phyloP scores from a whole-genome alignment of 2,888 invertebrate species.

The Strigamia transsilvanica region DNA sequence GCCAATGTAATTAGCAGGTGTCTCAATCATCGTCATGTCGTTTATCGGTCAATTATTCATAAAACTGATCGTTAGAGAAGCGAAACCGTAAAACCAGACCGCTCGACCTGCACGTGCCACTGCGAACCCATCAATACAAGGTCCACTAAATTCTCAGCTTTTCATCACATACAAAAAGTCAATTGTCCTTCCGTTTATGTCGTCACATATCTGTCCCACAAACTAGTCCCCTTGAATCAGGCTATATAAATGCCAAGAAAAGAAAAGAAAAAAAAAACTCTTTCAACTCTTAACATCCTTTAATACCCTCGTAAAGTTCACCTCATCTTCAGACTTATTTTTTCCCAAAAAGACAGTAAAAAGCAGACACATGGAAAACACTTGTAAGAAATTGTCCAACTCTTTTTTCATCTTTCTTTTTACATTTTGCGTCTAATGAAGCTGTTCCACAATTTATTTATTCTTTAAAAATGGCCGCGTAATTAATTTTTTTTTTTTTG shows the following conservation, averaged over 20 bases:
- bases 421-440: too few species aligned
- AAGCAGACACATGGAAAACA: background rate
- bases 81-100: background rate
- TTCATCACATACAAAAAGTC: slow-evolving; percentile 28
- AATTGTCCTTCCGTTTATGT: slow-evolving; percentile 10
- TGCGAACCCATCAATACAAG: slow-evolving; percentile 14
- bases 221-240: background rate
- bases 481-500: background rate
- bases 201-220: background rate
- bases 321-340: slow-evolving; percentile 29
- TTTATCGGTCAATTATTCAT: slow-evolving; percentile 39
- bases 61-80: slow-evolving; percentile 18
- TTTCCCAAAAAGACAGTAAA: background rate
- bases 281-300: slow-evolving; percentile 14
- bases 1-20: slow-evolving; percentile 25
- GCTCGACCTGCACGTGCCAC: slow-evolving; percentile 26
- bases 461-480: background rate
- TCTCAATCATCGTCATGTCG: slow-evolving; percentile 22
- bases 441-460: background rate
- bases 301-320: slow-evolving; percentile 32
- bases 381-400: background rate
- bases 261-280: background rate
- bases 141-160: slow-evolving; percentile 12
- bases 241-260: slow-evolving; percentile 28
- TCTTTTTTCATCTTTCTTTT: background rate